These are phyloP conservation scores for Sipunculus nudus DNA, from an alignment of 2,888 invertebrate genomes.

Conservation along the genomic window DNA sequence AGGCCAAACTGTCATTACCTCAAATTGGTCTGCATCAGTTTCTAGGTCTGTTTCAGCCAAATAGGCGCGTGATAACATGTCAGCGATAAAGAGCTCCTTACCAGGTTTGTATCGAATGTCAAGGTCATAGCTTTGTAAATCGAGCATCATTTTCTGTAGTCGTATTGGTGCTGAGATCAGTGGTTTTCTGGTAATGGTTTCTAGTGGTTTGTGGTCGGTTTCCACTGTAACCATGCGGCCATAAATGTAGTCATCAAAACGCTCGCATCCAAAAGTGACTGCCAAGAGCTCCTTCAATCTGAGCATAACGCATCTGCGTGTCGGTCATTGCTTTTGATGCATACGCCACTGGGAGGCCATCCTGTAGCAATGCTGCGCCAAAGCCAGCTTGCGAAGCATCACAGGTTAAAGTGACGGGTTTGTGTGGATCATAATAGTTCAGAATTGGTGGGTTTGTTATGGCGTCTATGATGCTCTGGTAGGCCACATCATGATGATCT, in stretches of 20 bases:
- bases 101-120: not conserved
- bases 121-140: not conserved
- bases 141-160: not conserved
- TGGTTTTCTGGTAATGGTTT: not conserved
- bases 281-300: constrained; percentile 36
- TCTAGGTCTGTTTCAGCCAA: too few relatives aligned
- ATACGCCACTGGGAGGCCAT: constrained; percentile 33
- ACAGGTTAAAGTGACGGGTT: constrained; percentile 34
- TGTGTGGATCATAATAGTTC: constrained; percentile 30
- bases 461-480: constrained; percentile 13
- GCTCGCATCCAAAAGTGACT: constrained; percentile 29
- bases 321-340: constrained; percentile 32
- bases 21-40: too few relatives aligned
- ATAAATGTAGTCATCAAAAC: constrained; percentile 38
- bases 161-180: not conserved
- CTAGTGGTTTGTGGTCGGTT: constrained; percentile 26
- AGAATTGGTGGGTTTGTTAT: constrained; percentile 32
- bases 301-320: constrained; percentile 33
- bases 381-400: constrained; percentile 37
- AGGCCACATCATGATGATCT: constrained; percentile 33
- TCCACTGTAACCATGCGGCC: constrained; percentile 29
- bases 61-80: too few relatives aligned
- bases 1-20: too few relatives aligned
- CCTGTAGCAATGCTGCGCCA: constrained; percentile 37
- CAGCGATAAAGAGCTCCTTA: too few relatives aligned